These are phyloP conservation scores for Ochotona princeps DNA, from an alignment of 2,113 vertebrate genomes.

Conservation along the genomic window DNA sequence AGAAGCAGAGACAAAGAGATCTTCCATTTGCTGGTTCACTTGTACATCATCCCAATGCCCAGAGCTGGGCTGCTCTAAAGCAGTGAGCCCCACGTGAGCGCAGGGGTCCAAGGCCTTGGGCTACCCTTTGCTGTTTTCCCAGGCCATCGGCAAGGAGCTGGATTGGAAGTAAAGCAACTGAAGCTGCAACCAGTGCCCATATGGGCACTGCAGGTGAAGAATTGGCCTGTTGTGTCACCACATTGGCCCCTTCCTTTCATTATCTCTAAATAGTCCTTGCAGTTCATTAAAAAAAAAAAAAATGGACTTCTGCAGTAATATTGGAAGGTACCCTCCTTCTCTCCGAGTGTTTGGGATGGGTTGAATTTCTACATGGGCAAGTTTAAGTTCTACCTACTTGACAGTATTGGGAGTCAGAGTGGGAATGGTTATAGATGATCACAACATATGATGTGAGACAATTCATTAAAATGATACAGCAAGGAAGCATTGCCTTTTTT, in stretches of 20 bases:
- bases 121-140: no score
- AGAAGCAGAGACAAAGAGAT: no score
- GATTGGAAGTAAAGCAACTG: no score
- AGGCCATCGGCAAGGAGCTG: no score
- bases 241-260: neutral
- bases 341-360: neutral
- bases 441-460: neutral
- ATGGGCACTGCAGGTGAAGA: no score
- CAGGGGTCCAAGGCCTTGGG: no score
- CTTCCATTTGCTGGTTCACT: no score
- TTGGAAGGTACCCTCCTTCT: neutral
- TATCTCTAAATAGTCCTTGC: neutral
- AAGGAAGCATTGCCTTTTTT: neutral
- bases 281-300: slow-evolving; percentile 60
- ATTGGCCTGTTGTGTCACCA: no score
- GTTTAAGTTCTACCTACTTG: neutral
- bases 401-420: neutral
- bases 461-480: neutral
- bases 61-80: no score
- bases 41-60: no score
- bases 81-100: no score
- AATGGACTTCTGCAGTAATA: neutral
- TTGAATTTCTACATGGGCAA: neutral
- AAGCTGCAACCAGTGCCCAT: no score
- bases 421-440: neutral